Percentiles rank a stretch among this genome's conserved stretches.
Conservation (phyloP, 2,113 vertebrate species). For the Apeltes quadracus region DNA sequence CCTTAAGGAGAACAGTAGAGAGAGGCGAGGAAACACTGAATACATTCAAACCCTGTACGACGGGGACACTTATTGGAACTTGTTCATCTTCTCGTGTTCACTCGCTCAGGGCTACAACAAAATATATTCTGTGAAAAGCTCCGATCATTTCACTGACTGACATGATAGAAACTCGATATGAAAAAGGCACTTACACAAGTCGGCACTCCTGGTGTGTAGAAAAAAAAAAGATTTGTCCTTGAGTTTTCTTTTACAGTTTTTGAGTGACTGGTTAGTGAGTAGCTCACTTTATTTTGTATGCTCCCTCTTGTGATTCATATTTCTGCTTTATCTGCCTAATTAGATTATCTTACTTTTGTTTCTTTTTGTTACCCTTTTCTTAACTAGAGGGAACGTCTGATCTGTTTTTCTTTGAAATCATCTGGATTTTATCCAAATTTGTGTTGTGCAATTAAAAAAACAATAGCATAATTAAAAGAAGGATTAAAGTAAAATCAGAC, state of each 20-base stretch:
- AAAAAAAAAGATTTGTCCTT: background rate
- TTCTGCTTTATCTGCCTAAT: background rate
- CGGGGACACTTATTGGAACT: slow-evolving; percentile 13
- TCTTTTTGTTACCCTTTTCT: background rate
- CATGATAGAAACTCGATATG: background rate
- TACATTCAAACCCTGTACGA: slow-evolving; percentile 23
- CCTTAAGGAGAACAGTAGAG: background rate
- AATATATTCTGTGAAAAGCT: slow-evolving; percentile 1
- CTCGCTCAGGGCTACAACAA: background rate
- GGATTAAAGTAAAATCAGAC: background rate
- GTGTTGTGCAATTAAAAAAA: background rate
- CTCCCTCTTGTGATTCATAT: background rate
- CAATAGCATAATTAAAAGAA: background rate
- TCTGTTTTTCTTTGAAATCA: background rate
- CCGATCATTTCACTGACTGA: background rate
- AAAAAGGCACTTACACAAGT: background rate
- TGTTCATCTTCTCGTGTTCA: slow-evolving; percentile 31
- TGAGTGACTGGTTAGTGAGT: background rate
- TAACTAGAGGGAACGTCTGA: background rate
- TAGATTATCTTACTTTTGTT: background rate
- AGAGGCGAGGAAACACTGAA: slow-evolving; percentile 1
- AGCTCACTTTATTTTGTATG: background rate
- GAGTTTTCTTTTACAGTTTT: background rate
- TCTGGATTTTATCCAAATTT: background rate
- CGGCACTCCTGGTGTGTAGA: background rate